phyloP scores from a whole-genome alignment of 2,113 vertebrate species.

The Phaethon lepturus region DNA sequence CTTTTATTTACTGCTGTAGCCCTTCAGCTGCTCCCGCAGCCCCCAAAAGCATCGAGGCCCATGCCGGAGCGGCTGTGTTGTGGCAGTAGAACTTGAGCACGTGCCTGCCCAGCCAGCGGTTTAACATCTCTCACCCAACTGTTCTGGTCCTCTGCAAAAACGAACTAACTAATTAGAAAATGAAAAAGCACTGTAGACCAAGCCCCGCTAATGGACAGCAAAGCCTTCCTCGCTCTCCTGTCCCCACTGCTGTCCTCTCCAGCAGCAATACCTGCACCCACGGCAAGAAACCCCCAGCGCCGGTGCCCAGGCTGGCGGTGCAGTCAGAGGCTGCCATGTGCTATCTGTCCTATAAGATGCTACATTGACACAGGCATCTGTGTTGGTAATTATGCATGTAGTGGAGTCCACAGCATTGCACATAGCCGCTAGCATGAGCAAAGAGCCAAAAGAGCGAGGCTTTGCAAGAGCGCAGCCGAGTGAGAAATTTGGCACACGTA shows the following conservation, averaged over 20 bases:
- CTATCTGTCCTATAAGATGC: background rate
- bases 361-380: background rate
- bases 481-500: background rate
- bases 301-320: background rate
- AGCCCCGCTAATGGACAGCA: background rate
- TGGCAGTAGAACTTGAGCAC: background rate
- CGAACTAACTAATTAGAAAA: background rate
- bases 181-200: background rate
- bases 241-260: background rate
- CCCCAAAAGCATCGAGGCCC: background rate
- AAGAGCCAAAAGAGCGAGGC: background rate
- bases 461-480: background rate
- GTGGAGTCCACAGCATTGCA: background rate
- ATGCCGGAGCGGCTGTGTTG: rapidly evolving
- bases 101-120: background rate
- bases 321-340: background rate
- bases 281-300: background rate
- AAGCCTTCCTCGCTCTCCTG: background rate
- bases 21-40: background rate
- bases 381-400: background rate
- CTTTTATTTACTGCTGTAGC: background rate
- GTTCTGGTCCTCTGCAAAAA: background rate
- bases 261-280: background rate
- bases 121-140: background rate
- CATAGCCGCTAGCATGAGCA: background rate